phyloP scores from a whole-genome alignment of 2,888 invertebrate species.

The Mamestra brassicae region DNA sequence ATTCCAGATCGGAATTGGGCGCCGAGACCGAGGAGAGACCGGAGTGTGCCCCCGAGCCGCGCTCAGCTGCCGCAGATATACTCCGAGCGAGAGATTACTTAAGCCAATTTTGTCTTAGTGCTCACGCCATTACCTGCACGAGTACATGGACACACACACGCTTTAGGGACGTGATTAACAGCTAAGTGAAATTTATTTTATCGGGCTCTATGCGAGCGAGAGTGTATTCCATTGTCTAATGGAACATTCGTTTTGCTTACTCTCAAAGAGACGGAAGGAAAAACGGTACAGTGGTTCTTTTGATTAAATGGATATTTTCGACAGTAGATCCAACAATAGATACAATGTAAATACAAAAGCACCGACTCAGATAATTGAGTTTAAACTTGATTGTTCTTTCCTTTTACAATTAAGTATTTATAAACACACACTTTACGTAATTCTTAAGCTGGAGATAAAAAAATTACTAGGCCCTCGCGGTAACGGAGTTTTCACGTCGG shows the following conservation, averaged over 20 bases:
- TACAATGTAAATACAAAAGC: conserved; percentile 53
- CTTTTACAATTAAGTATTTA: conserved; percentile 77
- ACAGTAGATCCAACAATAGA: conserved; percentile 37
- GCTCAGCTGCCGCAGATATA: conserved; percentile 70
- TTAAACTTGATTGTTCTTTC: conserved; percentile 60
- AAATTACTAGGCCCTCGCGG: conserved; percentile 76
- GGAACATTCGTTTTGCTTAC: conserved; percentile 77
- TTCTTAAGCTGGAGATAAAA: conserved; percentile 79
- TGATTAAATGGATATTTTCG: conserved; percentile 60
- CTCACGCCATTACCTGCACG: conserved; percentile 81
- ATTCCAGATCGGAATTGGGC: conserved; percentile 81
- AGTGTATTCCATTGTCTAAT: conserved; percentile 79
- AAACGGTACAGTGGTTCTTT: conserved; percentile 58
- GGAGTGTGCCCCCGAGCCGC: conserved; percentile 39
- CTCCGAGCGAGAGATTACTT: conserved; percentile 81
- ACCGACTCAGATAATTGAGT: conserved; percentile 54
- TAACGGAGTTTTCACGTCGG: conserved; percentile 81
- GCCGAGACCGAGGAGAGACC: conserved; percentile 64
- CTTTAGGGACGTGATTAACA: conserved; percentile 84
- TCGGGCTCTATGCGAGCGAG: conserved; percentile 71
- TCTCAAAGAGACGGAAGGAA: conserved; percentile 68
- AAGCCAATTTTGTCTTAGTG: conserved; percentile 86
- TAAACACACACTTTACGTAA: conserved; percentile 79
- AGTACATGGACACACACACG: conserved; percentile 79
- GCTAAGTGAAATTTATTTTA: conserved; percentile 87